phyloP scores from a whole-genome alignment of 2,113 vertebrate species.

The Laterallus jamaicensis region DNA sequence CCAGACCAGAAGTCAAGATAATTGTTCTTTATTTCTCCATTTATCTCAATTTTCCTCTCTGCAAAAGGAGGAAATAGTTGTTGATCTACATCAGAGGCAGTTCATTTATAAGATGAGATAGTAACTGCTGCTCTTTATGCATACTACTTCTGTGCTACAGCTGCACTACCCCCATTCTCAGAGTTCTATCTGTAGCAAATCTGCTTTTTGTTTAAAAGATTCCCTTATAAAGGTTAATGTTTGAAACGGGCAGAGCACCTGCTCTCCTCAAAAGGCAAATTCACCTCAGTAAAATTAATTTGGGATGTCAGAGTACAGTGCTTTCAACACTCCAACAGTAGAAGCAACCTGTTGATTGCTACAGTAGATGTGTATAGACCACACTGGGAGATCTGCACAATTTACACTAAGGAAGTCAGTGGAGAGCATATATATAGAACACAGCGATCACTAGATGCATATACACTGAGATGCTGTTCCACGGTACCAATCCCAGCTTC shows the following conservation, averaged over 20 bases:
- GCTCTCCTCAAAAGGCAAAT: not conserved
- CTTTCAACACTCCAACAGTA: not conserved
- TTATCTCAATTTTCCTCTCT: conserved; percentile 9
- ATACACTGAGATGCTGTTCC: not conserved
- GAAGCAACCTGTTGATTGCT: not conserved
- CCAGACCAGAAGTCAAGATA: conserved; percentile 24
- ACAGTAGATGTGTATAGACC: not conserved
- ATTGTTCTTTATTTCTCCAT: conserved; percentile 10
- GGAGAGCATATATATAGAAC: not conserved
- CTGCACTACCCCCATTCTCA: not conserved
- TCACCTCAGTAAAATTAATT: not conserved
- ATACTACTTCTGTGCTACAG: not conserved
- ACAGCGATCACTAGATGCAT: not conserved
- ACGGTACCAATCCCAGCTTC: not conserved
- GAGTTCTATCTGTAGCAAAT: not conserved
- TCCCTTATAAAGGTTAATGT: not conserved
- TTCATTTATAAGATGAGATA: not conserved
- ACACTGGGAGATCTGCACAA: not conserved
- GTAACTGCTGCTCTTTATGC: too few relatives aligned
- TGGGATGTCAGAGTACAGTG: not conserved
- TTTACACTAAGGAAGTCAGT: not conserved
- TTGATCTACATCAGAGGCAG: not conserved
- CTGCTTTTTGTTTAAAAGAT: not conserved
- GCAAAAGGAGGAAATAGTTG: not conserved
- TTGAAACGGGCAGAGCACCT: not conserved